Evolutionary conservation across 2,888 invertebrate species (phyloP).

Genomic region (Eilema depressum): DNA sequence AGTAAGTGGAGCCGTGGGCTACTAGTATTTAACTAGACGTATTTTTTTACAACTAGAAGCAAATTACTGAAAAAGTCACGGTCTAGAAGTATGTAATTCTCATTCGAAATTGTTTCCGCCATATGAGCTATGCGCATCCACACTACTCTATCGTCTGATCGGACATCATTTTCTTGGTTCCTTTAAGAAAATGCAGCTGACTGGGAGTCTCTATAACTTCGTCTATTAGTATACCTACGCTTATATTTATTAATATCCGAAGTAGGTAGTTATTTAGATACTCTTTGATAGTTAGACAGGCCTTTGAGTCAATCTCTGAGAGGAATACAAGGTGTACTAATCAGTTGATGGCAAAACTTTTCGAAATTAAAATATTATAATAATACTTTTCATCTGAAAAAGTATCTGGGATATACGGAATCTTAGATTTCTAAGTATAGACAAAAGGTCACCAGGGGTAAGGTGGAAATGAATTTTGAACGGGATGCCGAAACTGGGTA

Average conservation of each 20-base stretch:
- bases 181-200: constrained; percentile 86
- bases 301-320: constrained; percentile 39
- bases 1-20: too few relatives aligned
- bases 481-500: too few relatives aligned
- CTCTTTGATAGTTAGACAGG: constrained; percentile 63
- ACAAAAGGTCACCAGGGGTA: too few relatives aligned
- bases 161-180: constrained; percentile 84
- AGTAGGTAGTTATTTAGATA: constrained; percentile 61
- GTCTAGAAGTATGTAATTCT: too few relatives aligned
- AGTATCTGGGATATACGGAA: neutral
- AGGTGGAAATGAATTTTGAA: too few relatives aligned
- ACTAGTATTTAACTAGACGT: too few relatives aligned
- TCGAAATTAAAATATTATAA: neutral
- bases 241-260: constrained; percentile 82
- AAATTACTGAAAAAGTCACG: too few relatives aligned
- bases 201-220: constrained; percentile 79
- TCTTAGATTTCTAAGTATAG: neutral
- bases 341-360: constrained; percentile 17
- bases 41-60: too few relatives aligned
- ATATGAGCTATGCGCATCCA: constrained; percentile 51
- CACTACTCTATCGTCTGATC: constrained; percentile 61
- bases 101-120: too few relatives aligned
- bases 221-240: constrained; percentile 75
- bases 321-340: constrained; percentile 33
- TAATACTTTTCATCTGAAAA: neutral